A percentile compares a stretch with the other conserved stretches of the same genome.
Evolutionary conservation across 2,888 invertebrate species (phyloP).

Genomic region (Drosophila niveifrons): DNA sequence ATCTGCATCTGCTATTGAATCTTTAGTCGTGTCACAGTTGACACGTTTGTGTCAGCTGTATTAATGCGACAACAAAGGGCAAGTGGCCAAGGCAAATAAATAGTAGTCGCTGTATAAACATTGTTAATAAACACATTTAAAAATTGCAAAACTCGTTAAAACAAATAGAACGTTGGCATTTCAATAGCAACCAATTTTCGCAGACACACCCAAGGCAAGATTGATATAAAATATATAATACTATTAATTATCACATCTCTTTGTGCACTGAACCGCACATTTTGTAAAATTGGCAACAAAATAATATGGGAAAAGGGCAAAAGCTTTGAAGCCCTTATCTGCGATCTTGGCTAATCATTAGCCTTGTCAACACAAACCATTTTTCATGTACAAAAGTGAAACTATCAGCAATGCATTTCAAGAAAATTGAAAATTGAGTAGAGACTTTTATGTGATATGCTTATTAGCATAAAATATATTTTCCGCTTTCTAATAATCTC

Average conservation of each 20-base stretch:
- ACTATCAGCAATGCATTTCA: neutral
- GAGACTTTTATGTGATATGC: neutral
- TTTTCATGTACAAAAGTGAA: neutral
- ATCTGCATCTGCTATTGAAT: neutral
- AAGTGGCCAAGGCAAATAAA: conserved; percentile 51
- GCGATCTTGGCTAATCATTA: conserved; percentile 13
- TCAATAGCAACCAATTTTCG: conserved; percentile 52
- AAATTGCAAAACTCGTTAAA: conserved; percentile 10
- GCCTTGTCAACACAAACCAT: conserved; percentile 5
- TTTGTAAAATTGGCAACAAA: conserved; percentile 23
- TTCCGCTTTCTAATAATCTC: no score
- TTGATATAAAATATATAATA: conserved; percentile 11
- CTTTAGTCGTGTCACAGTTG: neutral
- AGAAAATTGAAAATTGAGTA: neutral
- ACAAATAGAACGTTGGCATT: conserved; percentile 54
- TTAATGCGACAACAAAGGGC: conserved; percentile 47
- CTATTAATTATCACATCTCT: conserved; percentile 13
- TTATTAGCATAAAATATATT: neutral
- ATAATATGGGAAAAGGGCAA: conserved; percentile 1
- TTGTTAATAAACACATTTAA: conserved; percentile 9
- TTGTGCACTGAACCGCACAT: conserved; percentile 18
- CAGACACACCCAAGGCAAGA: conserved; percentile 28
- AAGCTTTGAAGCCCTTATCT: conserved; percentile 8
- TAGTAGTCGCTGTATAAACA: conserved; percentile 11
- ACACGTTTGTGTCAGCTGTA: conserved; percentile 37